Evolutionary conservation across 2,797 vertebrate genomes (phyloP), one percentile per base, ranked within the genome.

Genomic region (Malacoraja senta): DNA sequence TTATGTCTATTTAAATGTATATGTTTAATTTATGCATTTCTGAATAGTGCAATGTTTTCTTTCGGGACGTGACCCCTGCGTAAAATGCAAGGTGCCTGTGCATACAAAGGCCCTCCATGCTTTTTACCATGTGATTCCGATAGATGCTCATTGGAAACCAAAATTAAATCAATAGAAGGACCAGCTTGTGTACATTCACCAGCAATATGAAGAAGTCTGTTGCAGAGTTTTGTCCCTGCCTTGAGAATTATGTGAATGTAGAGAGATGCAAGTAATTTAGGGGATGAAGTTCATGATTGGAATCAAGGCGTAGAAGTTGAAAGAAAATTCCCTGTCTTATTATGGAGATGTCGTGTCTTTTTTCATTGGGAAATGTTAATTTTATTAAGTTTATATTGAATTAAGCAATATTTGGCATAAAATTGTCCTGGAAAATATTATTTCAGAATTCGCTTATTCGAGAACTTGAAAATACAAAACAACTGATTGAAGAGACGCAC

Each of bases 401-500:
- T n/a, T 92, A 19, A 1, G 35, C 26, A 58, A 13, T 44, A 76
- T 76, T 12, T n/a, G 24, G 13, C 10, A 1, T 53, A 92, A 53
- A 74, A 53, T 53, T 88, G 17, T 88, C 44, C 90, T 92, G 38
- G 19, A 76, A 92, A 92, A 92, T 76, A 53, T 35, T 29, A 94
- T 35, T 94, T 68, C 94, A 99, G 98, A 99, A 99, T 92, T 95
- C 98, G 83, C 97, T 99, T 21, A 95, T 99, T 91, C 96, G 97
- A 93, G 99, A 99, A 94, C 96, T 99, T 94, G 98, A 99, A 93
- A 97, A 96, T 94, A 96, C 97, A 2, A 99, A 99, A 95, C 99
- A 99, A 93, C 95, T 98, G 93, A 96, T 99, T 13, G 98, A 99
- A 91, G 99, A 99, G 93, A 97, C 98, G 24, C 99, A 99, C n/a